These are phyloP conservation scores for Cyphomyrus discorhynchus DNA, from an alignment of 2,113 vertebrate genomes.

Conservation along the genomic window DNA sequence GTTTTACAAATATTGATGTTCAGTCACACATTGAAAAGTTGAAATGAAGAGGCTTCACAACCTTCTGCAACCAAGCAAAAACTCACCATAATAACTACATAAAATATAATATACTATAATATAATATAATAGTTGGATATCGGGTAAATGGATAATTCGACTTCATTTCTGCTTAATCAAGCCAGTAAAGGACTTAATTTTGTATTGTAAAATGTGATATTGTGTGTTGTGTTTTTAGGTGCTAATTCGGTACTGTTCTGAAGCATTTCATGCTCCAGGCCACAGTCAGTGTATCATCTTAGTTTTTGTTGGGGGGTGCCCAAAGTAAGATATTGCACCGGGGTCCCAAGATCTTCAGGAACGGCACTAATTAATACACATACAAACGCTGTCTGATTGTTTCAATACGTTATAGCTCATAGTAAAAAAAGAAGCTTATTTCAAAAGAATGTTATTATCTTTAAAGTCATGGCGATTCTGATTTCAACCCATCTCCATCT, in stretches of 20 bases:
- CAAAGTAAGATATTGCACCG: not conserved
- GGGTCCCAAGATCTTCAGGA: too few species aligned
- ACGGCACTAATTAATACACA: too few species aligned
- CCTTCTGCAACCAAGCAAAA: too few species aligned
- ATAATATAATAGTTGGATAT: not conserved
- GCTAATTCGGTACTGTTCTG: not conserved
- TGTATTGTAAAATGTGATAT: not conserved
- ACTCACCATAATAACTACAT: too few species aligned
- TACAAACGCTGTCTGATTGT: not conserved
- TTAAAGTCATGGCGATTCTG: not conserved
- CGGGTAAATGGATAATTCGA: not conserved
- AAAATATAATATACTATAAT: too few species aligned
- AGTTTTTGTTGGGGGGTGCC: not conserved
- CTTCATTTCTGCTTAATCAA: not conserved
- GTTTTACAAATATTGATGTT: too few species aligned
- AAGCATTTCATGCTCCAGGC: not conserved
- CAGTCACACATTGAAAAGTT: too few species aligned
- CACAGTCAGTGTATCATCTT: not conserved
- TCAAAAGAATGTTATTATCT: not conserved
- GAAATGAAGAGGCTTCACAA: too few species aligned
- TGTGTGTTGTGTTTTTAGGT: not conserved
- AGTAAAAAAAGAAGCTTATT: not conserved
- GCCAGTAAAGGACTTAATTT: not conserved
- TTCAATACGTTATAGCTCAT: not conserved
- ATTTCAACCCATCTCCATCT: not conserved